Percentiles rank a stretch among this genome's conserved stretches.
These are phyloP conservation scores for Mobula birostris DNA, from an alignment of 2,113 vertebrate genomes.

Conservation along the genomic window DNA sequence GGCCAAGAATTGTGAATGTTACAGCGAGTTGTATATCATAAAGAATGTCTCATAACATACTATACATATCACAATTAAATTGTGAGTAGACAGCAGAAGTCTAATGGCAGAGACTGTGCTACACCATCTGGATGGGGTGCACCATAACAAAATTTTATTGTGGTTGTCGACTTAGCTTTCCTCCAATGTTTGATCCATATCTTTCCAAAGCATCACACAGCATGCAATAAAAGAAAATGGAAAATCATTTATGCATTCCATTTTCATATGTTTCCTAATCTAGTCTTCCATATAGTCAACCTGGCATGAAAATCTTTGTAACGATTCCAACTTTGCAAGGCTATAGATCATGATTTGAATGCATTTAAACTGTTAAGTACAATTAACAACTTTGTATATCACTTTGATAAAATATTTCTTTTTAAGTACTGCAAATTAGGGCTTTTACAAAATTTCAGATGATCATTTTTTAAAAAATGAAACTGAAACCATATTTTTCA, in stretches of 20 bases:
- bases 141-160: not conserved
- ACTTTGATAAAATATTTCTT: slow-evolving; percentile 25
- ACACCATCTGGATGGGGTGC: not conserved
- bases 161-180: slow-evolving; percentile 46
- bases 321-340: not conserved
- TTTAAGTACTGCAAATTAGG: slow-evolving; percentile 23
- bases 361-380: slow-evolving; percentile 27
- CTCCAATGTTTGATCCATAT: slow-evolving; percentile 67
- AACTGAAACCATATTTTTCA: not conserved
- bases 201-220: slow-evolving; percentile 84
- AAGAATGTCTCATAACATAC: not conserved
- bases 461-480: not conserved
- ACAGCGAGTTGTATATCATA: not conserved
- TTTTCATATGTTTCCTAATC: slow-evolving; percentile 75
- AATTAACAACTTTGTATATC: slow-evolving; percentile 5
- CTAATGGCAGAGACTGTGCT: not conserved
- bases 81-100: not conserved
- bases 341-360: slow-evolving; percentile 5
- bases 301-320: slow-evolving; percentile 86
- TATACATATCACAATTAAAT: not conserved
- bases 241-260: slow-evolving; percentile 66
- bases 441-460: slow-evolving; percentile 1
- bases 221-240: slow-evolving; percentile 88
- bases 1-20: not conserved
- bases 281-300: slow-evolving; percentile 74